These are phyloP conservation scores for Tiphia femorata DNA, from an alignment of 2,888 invertebrate species.

Conservation along the genomic window DNA sequence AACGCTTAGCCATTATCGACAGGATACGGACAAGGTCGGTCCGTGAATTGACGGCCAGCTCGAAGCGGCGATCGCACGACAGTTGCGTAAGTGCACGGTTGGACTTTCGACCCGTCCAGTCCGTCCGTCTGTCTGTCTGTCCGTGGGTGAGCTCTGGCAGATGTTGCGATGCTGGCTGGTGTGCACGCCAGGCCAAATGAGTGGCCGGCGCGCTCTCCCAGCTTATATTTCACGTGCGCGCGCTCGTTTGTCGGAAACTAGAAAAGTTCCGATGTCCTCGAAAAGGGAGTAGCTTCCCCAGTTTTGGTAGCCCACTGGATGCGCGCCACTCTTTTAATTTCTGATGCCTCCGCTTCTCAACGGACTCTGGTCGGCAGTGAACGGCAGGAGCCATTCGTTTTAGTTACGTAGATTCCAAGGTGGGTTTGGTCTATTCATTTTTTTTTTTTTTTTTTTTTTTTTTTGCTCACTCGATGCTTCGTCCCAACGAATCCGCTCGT, in stretches of 20 bases:
- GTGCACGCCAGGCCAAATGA: slow-evolving; percentile 33
- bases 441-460: not conserved
- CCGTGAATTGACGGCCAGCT: slow-evolving; percentile 30
- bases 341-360: not conserved
- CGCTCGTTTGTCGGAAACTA: slow-evolving; percentile 27
- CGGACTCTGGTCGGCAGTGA: not conserved
- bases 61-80: slow-evolving; percentile 44
- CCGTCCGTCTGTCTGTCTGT: slow-evolving; percentile 23
- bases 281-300: slow-evolving; percentile 21
- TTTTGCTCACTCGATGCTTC: too few relatives aligned
- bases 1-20: slow-evolving; percentile 31
- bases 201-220: slow-evolving; percentile 25
- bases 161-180: slow-evolving; percentile 55
- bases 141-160: slow-evolving; percentile 56
- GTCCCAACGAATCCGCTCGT: too few relatives aligned
- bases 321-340: not conserved
- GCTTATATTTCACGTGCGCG: slow-evolving; percentile 44
- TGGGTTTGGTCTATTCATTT: too few relatives aligned
- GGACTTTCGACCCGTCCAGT: slow-evolving; percentile 51
- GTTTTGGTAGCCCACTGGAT: slow-evolving; percentile 2
- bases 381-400: not conserved
- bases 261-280: slow-evolving; percentile 10
- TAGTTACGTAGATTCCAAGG: too few relatives aligned
- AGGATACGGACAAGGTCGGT: too few relatives aligned
- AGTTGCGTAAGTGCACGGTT: slow-evolving; percentile 59